Base-by-base conservation (phyloP, 2,113 vertebrate species). In the Corydoras maculifer region DNA sequence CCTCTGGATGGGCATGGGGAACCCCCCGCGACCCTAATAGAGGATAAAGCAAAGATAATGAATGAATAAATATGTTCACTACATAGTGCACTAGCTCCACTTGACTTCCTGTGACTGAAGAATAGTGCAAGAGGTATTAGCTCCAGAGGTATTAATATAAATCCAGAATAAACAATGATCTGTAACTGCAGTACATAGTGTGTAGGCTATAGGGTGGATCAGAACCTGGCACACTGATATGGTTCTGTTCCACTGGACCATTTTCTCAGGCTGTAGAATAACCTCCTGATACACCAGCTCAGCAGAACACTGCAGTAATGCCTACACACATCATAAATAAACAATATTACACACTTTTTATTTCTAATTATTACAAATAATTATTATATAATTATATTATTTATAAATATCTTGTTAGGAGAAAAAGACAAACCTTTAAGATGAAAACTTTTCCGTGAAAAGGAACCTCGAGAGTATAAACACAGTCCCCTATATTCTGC, bases 361-460 rank as follows among this genome's bases (percentile, higher is more conserved):
- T 62, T 59, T 8, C 2, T 0, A 59, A 25, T 25, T 25, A 25
- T 25, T 25, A 25, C 18, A 25, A 25, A 25, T 25, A 25, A 25
- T 25, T 25, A 25, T 25, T 25, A 25, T 25, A 25, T 25, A 25
- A 25, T 25, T 25, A 25, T 25, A 25, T 25, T 62, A 7, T 3
- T 15, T 50, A 51, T 13, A 53, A 13, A 14, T 13, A 55, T 5
- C 14, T 10, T 9, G 1, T 51, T 11, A 65, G 29, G 2, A 54
- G 11, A 15, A 8, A 57, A 3, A 30, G n/a, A 6, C 5, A 30
- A 89, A 98, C 97, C 94, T 99, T 99, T 61, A 99, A 87, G 84
- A 99, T 95, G 84, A 96, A 99, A 4, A 93, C 92, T 88, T 94
- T 98, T 82, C 96, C 96, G 0, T 98, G 91, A 82, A 89, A 97